Percentiles rank a stretch among this genome's conserved stretches.
Conservation (phyloP, 1,140 invertebrate genomes). For the Halyomorpha halys region DNA sequence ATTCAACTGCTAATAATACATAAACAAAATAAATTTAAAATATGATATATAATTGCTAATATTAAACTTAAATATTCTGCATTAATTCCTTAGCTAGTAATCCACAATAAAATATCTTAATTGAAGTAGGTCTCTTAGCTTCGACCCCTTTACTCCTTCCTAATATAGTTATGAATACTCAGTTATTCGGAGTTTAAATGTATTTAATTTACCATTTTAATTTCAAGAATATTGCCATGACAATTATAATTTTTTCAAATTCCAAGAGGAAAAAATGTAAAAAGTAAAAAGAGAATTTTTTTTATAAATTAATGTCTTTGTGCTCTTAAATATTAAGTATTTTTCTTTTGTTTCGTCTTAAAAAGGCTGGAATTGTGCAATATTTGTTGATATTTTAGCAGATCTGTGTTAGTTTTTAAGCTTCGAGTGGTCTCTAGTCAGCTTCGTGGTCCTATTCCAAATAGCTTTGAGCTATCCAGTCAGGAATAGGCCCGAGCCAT, state of each 20-base stretch:
- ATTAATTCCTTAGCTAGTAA: too few species aligned
- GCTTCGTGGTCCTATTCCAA: not conserved
- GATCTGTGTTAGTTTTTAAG: constrained; percentile 16
- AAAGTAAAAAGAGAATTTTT: constrained; percentile 3
- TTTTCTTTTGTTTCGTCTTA: not conserved
- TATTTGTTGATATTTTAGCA: constrained; percentile 17
- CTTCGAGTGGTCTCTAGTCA: constrained; percentile 16
- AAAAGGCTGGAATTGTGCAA: constrained; percentile 20
- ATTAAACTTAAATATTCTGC: too few species aligned
- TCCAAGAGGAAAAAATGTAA: not conserved
- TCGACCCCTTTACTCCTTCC: too few species aligned
- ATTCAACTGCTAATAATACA: too few species aligned
- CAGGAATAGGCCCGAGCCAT: not conserved
- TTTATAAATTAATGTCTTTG: not conserved
- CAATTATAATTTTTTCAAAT: not conserved
- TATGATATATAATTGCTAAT: too few species aligned
- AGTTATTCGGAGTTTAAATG: not conserved
- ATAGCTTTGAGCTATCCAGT: not conserved
- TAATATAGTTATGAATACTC: not conserved
- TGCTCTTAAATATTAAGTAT: constrained; percentile 1
- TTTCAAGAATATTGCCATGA: not conserved
- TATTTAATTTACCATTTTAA: not conserved
- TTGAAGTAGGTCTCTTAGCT: too few species aligned
- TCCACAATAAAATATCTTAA: too few species aligned
- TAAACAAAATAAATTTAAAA: too few species aligned